Evolutionary conservation across 2,888 invertebrate genomes (phyloP).

Genomic region (Zaprionus lineosus): DNA sequence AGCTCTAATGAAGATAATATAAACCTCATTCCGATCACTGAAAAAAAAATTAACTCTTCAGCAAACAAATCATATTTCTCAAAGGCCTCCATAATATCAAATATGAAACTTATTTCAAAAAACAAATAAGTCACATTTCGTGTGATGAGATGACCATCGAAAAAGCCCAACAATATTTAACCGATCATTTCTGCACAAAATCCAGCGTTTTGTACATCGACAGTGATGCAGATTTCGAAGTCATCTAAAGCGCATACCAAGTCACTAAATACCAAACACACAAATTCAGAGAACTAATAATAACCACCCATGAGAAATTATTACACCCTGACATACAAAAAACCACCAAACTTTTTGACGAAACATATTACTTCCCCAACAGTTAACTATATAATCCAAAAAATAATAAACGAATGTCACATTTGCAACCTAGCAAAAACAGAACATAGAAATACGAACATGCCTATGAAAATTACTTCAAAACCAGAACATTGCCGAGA

Average conservation of each 20-base stretch:
- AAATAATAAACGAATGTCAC: not conserved
- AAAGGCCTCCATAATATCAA: not conserved
- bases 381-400: not conserved
- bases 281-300: not conserved
- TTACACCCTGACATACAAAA: slow-evolving; percentile 5
- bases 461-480: slow-evolving; percentile 1
- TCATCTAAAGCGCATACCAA: slow-evolving; percentile 1
- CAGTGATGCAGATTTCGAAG: not conserved
- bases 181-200: slow-evolving; percentile 2
- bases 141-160: not conserved
- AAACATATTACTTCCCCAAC: slow-evolving; percentile 1
- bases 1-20: not conserved
- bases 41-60: not conserved
- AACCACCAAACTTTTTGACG: slow-evolving; percentile 4
- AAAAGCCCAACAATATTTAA: slow-evolving; percentile 2
- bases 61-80: not conserved
- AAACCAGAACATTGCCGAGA: not conserved
- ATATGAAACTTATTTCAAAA: not conserved
- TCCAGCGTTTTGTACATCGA: not conserved
- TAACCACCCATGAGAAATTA: not conserved
- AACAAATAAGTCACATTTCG: not conserved
- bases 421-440: not conserved
- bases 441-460: not conserved
- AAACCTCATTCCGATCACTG: not conserved
- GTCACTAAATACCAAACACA: not conserved